Conservation (phyloP, 2,797 vertebrate genomes). For the Rhinatrema bivittatum region DNA sequence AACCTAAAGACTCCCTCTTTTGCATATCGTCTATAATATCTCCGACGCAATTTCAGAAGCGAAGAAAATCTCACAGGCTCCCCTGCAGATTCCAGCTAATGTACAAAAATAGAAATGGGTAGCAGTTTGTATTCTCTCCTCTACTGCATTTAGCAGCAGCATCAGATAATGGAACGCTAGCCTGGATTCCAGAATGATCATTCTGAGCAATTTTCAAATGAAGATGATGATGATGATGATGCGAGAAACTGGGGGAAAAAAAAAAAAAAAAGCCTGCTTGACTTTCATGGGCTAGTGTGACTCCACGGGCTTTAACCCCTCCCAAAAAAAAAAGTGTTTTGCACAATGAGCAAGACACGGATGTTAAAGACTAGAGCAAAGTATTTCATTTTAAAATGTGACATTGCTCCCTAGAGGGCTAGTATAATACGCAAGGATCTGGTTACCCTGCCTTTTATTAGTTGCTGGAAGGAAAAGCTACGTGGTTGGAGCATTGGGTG, state of each 20-base stretch:
- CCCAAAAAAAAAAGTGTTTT: background rate
- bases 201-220: slow-evolving; percentile 1
- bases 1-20: too few species aligned
- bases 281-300: too few species aligned
- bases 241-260: background rate
- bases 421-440: background rate
- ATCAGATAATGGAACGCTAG: too few species aligned
- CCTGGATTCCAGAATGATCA: too few species aligned
- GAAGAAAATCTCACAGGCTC: slow-evolving; percentile 4
- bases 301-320: background rate
- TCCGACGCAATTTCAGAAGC: slow-evolving; percentile 9
- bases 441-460: too few species aligned
- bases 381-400: background rate
- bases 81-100: slow-evolving; percentile 19
- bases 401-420: background rate
- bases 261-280: too few species aligned
- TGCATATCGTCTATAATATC: too few species aligned
- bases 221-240: background rate
- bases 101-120: slow-evolving; percentile 7
- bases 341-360: too few species aligned
- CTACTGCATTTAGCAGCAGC: too few species aligned
- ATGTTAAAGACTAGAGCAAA: background rate
- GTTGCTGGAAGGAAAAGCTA: too few species aligned
- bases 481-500: too few species aligned
- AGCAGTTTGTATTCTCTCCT: too few species aligned